Percentiles rank a stretch among this genome's conserved stretches.
Evolutionary conservation across 2,113 vertebrate species (phyloP).

Genomic region (Macaca nemestrina): DNA sequence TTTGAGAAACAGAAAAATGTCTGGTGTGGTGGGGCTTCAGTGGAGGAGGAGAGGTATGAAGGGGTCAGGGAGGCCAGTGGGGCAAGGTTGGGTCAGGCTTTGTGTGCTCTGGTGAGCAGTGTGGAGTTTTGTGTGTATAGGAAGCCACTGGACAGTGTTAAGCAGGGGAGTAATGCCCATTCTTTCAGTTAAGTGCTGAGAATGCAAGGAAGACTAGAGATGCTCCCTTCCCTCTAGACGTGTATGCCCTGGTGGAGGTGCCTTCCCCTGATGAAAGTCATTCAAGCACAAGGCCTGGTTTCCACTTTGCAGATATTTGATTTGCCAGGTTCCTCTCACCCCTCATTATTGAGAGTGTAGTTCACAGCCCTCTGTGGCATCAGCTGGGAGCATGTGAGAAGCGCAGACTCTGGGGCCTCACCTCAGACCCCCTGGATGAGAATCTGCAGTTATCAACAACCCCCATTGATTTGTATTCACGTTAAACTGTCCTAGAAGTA

Average conservation of each 20-base stretch:
- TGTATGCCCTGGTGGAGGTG: not conserved
- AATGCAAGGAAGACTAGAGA: not conserved
- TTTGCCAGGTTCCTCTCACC: fast-evolving
- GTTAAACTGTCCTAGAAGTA: not conserved
- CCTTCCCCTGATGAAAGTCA: not conserved
- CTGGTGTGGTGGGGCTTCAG: not conserved
- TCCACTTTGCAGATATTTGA: not conserved
- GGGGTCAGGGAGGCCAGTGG: not conserved
- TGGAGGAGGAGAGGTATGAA: not conserved
- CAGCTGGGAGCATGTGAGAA: not conserved
- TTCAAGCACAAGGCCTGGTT: not conserved
- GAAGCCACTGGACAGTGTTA: not conserved
- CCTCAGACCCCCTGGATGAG: fast-evolving
- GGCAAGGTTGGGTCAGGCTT: not conserved
- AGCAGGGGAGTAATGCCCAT: not conserved
- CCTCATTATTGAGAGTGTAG: not conserved
- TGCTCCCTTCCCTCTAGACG: too few relatives aligned
- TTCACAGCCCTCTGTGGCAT: fast-evolving
- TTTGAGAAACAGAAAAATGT: not conserved
- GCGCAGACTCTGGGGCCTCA: not conserved
- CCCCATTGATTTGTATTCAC: not conserved
- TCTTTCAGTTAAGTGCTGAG: not conserved
- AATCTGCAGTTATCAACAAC: not conserved
- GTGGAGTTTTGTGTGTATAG: not conserved
- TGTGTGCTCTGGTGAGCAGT: fast-evolving